phyloP scores from a whole-genome alignment of 2,888 invertebrate genomes.

The Brachyopa scutellaris region DNA sequence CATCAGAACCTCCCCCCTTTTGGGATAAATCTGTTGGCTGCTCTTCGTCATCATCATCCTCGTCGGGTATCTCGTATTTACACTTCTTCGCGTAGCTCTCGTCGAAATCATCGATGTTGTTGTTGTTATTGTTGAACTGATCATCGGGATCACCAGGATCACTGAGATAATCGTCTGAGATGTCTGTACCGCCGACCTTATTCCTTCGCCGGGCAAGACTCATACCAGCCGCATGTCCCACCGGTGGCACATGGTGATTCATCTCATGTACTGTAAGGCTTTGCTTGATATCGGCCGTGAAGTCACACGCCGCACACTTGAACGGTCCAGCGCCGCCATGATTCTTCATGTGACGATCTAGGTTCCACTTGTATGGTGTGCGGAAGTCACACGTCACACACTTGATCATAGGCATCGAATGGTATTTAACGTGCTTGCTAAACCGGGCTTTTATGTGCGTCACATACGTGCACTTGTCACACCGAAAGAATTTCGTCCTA shows the following conservation, averaged over 20 bases:
- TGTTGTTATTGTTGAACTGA: conserved; percentile 78
- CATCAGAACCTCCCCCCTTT: conserved; percentile 80
- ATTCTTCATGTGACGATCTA: conserved; percentile 96
- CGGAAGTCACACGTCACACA: conserved; percentile 96
- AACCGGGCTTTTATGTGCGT: conserved; percentile 94
- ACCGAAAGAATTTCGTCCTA: conserved; percentile 91
- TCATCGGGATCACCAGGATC: conserved; percentile 80
- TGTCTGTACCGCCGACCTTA: conserved; percentile 87
- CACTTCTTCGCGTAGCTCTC: conserved; percentile 78
- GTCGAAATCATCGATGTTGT: conserved; percentile 79
- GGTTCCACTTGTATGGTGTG: conserved; percentile 95
- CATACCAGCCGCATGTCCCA: conserved; percentile 85
- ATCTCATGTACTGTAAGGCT: conserved; percentile 95
- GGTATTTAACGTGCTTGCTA: conserved; percentile 96
- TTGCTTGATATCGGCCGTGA: conserved; percentile 95
- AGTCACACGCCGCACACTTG: conserved; percentile 93
- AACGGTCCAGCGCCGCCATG: conserved; percentile 93
- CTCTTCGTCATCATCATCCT: conserved; percentile 77
- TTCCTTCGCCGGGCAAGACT: conserved; percentile 86
- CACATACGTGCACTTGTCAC: conserved; percentile 94
- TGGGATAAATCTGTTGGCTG: conserved; percentile 81
- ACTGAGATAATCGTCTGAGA: conserved; percentile 80
- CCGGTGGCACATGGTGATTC: conserved; percentile 93
- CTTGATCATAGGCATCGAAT: conserved; percentile 97
- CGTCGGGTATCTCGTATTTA: conserved; percentile 75